Conservation (phyloP, 2,797 vertebrate species). For the Peromyscus nudipes region DNA sequence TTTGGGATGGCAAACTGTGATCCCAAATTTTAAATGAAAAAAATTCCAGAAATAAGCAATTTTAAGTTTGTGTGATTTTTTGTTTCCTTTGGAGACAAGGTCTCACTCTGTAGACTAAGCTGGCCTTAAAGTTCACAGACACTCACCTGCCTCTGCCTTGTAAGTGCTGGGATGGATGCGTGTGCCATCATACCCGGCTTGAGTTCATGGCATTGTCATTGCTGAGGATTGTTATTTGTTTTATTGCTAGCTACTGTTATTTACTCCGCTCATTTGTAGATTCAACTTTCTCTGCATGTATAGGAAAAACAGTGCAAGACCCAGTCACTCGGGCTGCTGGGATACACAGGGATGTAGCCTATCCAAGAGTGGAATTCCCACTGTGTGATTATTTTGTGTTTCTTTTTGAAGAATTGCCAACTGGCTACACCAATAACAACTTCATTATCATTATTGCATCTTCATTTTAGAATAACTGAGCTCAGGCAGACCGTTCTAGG, state of each 20-base stretch:
- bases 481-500: background rate
- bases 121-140: background rate
- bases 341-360: background rate
- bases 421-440: background rate
- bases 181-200: background rate
- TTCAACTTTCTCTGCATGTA: background rate
- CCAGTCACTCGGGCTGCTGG: background rate
- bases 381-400: background rate
- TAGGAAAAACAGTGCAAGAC: background rate
- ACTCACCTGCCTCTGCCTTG: background rate
- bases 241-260: background rate
- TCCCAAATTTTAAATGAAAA: background rate
- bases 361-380: background rate
- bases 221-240: background rate
- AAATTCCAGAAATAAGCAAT: background rate
- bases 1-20: background rate
- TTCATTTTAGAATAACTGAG: background rate
- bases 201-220: background rate
- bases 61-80: background rate
- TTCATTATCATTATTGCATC: background rate
- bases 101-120: no score
- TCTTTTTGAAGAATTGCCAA: background rate
- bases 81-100: background rate
- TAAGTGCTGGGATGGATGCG: background rate
- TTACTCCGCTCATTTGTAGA: background rate